These are phyloP conservation scores for Betta splendens DNA, from an alignment of 2,797 vertebrate genomes.

Conservation along the genomic window DNA sequence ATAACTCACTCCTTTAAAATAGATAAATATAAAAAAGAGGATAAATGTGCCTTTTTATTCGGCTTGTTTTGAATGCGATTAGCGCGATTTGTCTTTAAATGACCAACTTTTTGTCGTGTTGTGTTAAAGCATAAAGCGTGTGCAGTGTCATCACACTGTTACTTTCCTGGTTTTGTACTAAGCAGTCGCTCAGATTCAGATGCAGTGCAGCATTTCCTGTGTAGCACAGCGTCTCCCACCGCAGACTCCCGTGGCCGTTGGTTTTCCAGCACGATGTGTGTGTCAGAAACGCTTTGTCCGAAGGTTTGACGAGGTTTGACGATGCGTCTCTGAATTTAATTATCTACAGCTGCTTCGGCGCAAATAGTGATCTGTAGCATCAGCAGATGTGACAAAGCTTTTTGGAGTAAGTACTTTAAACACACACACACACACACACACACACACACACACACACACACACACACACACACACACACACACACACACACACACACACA, in stretches of 20 bases:
- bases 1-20: too few species aligned
- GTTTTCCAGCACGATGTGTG: constrained; percentile 66
- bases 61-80: too few species aligned
- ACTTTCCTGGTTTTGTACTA: too few species aligned
- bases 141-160: too few species aligned
- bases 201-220: constrained; percentile 37
- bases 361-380: constrained; percentile 63
- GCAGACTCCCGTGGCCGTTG: constrained; percentile 57
- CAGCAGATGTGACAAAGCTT: constrained; percentile 55
- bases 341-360: constrained; percentile 73
- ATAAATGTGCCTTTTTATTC: too few species aligned
- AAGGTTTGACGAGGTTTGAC: constrained; percentile 61
- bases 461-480: constrained; percentile 6
- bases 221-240: too few species aligned
- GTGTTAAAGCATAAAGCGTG: too few species aligned
- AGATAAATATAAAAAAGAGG: too few species aligned
- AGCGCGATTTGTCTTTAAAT: too few species aligned
- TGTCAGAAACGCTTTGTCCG: constrained; percentile 73
- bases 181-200: constrained; percentile 18
- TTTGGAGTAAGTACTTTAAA: constrained; percentile 38
- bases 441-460: constrained; percentile 2
- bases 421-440: constrained; percentile 6
- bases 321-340: constrained; percentile 73
- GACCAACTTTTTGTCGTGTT: too few species aligned
- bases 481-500: constrained; percentile 2